These are phyloP conservation scores for Carcinoscorpius rotundicauda DNA, from an alignment of 1,140 invertebrate species.

Conservation along the genomic window DNA sequence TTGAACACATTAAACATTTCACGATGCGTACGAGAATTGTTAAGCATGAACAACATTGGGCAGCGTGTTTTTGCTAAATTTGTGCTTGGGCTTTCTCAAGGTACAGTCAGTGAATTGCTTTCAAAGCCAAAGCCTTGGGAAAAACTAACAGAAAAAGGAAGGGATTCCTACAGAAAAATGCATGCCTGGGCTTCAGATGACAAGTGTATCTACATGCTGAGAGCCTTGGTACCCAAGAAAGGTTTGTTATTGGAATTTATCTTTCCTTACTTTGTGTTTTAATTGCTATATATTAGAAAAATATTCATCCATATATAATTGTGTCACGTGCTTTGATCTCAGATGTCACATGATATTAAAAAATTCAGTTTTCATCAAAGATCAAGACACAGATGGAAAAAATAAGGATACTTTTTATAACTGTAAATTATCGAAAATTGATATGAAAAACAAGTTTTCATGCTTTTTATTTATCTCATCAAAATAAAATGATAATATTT, in stretches of 20 bases:
- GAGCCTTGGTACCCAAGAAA: conserved; percentile 96
- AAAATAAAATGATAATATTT: too few relatives aligned
- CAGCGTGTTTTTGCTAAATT: conserved; percentile 98
- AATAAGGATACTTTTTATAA: too few relatives aligned
- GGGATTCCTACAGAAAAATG: conserved; percentile 98
- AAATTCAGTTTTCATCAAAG: too few relatives aligned
- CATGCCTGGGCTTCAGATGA: conserved; percentile 98
- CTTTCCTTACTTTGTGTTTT: too few relatives aligned
- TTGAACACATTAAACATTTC: conserved; percentile 83
- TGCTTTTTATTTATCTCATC: too few relatives aligned
- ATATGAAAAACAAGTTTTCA: too few relatives aligned
- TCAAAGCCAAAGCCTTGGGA: conserved; percentile 99
- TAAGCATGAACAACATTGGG: conserved; percentile 96
- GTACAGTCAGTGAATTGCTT: conserved; percentile 93
- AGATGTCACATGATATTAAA: too few relatives aligned
- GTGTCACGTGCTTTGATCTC: too few relatives aligned
- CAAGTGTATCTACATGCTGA: conserved; percentile 88
- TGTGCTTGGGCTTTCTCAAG: conserved; percentile 89
- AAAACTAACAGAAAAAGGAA: conserved; percentile 96
- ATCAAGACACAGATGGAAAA: too few relatives aligned
- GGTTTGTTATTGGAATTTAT: conserved; percentile 43
- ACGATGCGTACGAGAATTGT: conserved; percentile 71
- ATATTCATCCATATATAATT: too few relatives aligned
- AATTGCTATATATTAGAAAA: too few relatives aligned
- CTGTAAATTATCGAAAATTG: too few relatives aligned